Percentiles rank a stretch among this genome's conserved stretches.
These are phyloP conservation scores for Thereva nobilitata DNA, from an alignment of 2,888 invertebrate genomes.

Conservation along the genomic window DNA sequence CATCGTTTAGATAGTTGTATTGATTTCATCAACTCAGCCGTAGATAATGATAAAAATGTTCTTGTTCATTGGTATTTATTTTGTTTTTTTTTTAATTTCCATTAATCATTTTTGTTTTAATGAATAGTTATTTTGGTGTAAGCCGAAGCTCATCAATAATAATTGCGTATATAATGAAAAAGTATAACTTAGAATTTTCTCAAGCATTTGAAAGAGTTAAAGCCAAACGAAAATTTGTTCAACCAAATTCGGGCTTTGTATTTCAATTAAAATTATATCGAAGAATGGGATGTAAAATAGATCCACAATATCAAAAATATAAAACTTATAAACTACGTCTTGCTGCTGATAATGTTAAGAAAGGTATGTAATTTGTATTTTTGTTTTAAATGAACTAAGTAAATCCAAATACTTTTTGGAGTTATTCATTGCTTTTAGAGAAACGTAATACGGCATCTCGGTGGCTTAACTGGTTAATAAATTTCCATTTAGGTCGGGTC, in stretches of 20 bases:
- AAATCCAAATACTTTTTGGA: too few species aligned
- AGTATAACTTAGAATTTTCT: conserved; percentile 71
- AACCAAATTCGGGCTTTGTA: conserved; percentile 80
- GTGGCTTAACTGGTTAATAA: too few species aligned
- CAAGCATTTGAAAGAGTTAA: conserved; percentile 74
- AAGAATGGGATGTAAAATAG: conserved; percentile 75
- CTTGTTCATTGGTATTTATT: conserved; percentile 81
- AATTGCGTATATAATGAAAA: conserved; percentile 86
- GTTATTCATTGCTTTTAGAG: too few species aligned
- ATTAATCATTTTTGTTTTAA: conserved; percentile 38
- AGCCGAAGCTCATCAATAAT: conserved; percentile 88
- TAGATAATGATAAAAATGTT: conserved; percentile 67
- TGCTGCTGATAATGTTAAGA: conserved; percentile 79
- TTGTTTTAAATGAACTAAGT: background rate
- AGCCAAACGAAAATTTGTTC: conserved; percentile 71
- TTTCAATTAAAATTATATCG: conserved; percentile 78
- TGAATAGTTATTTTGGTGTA: conserved; percentile 78
- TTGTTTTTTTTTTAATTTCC: conserved; percentile 14
- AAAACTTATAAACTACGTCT: conserved; percentile 76
- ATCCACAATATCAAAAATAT: conserved; percentile 70
- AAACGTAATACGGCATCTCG: too few species aligned
- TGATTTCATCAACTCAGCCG: conserved; percentile 73
- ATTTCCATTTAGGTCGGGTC: too few species aligned
- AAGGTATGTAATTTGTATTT: conserved; percentile 59
- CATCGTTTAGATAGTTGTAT: conserved; percentile 77